Evolutionary conservation across 2,113 vertebrate genomes (phyloP).

Genomic region (Tachycineta bicolor): DNA sequence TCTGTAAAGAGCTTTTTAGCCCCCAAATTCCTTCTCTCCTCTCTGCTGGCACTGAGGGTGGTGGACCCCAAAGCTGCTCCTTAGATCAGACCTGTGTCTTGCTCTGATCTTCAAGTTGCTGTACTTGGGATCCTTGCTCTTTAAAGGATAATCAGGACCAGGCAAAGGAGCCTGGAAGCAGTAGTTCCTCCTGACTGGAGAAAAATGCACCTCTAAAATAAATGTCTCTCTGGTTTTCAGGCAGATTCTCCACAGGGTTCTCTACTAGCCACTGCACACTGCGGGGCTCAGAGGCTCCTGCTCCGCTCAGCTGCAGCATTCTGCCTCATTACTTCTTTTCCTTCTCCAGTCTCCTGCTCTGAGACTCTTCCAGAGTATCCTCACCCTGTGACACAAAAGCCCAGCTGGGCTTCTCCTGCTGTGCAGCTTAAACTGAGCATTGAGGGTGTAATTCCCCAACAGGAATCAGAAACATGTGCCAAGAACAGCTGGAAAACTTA

Average conservation of each 20-base stretch:
- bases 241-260: fast-evolving
- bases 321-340: not conserved
- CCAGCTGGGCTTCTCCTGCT: not conserved
- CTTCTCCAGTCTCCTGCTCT: not conserved
- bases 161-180: not conserved
- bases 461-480: not conserved
- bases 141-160: not conserved
- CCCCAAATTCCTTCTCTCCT: not conserved
- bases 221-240: not conserved
- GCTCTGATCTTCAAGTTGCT: not conserved
- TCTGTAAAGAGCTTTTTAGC: not conserved
- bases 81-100: not conserved
- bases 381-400: not conserved
- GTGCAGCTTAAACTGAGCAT: not conserved
- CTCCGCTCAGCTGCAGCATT: not conserved
- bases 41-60: not conserved
- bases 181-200: not conserved
- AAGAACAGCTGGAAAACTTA: not conserved
- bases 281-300: not conserved
- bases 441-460: not conserved
- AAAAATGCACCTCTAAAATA: not conserved
- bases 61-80: not conserved
- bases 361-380: not conserved
- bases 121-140: not conserved
- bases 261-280: not conserved